These are phyloP conservation scores for Eudiplozoon nipponicum DNA, from an alignment of 2,888 invertebrate species.

Conservation along the genomic window DNA sequence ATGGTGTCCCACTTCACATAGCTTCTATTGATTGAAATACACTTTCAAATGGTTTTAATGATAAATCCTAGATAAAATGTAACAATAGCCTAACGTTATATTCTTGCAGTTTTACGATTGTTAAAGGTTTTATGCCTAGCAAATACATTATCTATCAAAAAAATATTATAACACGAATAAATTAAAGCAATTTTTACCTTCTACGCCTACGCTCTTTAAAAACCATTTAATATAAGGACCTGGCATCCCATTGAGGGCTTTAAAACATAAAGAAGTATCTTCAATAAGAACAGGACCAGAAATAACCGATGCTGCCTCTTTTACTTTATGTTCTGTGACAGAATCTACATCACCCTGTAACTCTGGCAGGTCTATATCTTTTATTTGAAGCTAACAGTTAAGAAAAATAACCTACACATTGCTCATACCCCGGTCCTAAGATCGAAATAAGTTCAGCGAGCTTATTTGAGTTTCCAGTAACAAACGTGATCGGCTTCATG, in stretches of 20 bases:
- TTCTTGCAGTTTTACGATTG: too few species aligned
- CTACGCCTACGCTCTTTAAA: constrained; percentile 51
- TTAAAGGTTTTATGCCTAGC: too few species aligned
- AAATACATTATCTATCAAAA: too few species aligned
- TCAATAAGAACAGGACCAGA: constrained; percentile 59
- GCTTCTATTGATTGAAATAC: too few species aligned
- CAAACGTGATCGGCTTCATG: constrained; percentile 39
- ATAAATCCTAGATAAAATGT: too few species aligned
- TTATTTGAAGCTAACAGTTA: constrained; percentile 21
- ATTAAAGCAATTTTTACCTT: too few species aligned
- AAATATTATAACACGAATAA: too few species aligned
- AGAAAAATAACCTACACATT: constrained; percentile 25
- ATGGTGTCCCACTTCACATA: too few species aligned
- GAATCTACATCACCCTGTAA: constrained; percentile 66
- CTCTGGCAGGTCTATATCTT: constrained; percentile 56
- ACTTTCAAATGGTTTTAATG: too few species aligned
- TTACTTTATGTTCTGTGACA: constrained; percentile 52
- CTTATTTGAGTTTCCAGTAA: constrained; percentile 73
- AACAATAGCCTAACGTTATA: too few species aligned
- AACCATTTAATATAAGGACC: constrained; percentile 85
- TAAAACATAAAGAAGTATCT: constrained; percentile 70
- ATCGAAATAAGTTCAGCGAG: constrained; percentile 57
- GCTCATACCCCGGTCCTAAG: constrained; percentile 43
- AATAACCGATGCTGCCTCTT: constrained; percentile 43
- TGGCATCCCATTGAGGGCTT: constrained; percentile 59